A percentile compares a stretch with the other conserved stretches of the same genome.
Evolutionary conservation across 2,888 invertebrate genomes (phyloP).

Genomic region (Smittia aterrima): DNA sequence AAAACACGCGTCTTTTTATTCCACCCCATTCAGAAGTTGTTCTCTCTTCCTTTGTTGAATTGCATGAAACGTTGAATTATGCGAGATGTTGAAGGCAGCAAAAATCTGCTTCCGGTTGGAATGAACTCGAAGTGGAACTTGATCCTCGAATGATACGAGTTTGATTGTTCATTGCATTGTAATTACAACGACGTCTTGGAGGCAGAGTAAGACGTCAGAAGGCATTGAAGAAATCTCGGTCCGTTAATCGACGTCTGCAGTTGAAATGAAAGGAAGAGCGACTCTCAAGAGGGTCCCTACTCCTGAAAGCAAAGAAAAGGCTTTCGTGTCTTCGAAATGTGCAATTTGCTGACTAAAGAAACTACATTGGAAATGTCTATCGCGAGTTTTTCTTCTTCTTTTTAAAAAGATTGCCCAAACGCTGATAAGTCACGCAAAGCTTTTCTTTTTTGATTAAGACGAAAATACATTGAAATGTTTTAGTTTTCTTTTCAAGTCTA

Average conservation of each 20-base stretch:
- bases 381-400: constrained; percentile 18
- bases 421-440: constrained; percentile 32
- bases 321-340: constrained; percentile 26
- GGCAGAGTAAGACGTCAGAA: neutral
- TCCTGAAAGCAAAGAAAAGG: neutral
- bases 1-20: constrained; percentile 50
- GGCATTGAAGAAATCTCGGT: neutral
- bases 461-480: no score
- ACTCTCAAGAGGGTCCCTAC: neutral
- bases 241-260: constrained; percentile 17
- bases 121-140: constrained; percentile 2
- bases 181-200: constrained; percentile 10
- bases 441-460: neutral
- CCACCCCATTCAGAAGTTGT: constrained; percentile 20
- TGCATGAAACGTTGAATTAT: constrained; percentile 19
- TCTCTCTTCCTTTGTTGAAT: neutral
- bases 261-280: constrained; percentile 24
- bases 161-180: constrained; percentile 39
- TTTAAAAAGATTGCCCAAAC: neutral
- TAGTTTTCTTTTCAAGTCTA: no score
- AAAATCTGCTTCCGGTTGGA: constrained; percentile 28
- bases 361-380: constrained; percentile 13
- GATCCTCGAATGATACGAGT: constrained; percentile 30
- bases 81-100: constrained; percentile 7
- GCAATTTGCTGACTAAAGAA: constrained; percentile 40